Conservation (phyloP, 2,113 vertebrate species). For the Climacteris rufus region DNA sequence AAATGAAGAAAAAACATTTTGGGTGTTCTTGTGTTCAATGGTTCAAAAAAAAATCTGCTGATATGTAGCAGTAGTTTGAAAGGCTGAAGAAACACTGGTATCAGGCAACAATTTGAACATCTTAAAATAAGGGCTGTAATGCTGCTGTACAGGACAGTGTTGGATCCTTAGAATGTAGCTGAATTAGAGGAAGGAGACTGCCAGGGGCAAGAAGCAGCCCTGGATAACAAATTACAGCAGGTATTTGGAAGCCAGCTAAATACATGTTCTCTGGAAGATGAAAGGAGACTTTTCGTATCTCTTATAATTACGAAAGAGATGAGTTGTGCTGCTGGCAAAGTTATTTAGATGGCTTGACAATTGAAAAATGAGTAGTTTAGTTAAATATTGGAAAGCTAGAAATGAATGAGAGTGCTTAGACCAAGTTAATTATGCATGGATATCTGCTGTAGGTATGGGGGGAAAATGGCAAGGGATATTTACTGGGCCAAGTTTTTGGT, state of each 20-base stretch:
- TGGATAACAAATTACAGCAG: slow-evolving; percentile 30
- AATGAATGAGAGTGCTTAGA: background rate
- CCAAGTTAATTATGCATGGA: background rate
- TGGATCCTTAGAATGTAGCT: background rate
- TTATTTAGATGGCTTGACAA: slow-evolving; percentile 15
- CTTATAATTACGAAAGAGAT: slow-evolving; percentile 16
- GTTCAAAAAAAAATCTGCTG: background rate
- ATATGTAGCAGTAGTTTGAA: background rate
- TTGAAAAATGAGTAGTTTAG: slow-evolving; percentile 14
- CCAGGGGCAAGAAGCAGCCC: slow-evolving; percentile 3
- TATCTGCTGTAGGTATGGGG: background rate
- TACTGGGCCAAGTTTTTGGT: background rate
- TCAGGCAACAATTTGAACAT: background rate
- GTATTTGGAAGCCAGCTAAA: slow-evolving; percentile 33
- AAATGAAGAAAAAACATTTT: background rate
- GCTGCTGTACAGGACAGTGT: background rate
- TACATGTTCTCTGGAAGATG: background rate
- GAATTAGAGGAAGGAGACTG: slow-evolving; percentile 7
- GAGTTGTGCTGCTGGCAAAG: slow-evolving; percentile 33
- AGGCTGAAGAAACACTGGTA: background rate
- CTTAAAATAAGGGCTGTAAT: background rate
- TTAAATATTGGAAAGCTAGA: background rate
- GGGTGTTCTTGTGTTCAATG: background rate
- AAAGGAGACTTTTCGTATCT: slow-evolving; percentile 18
- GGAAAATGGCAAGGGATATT: background rate